phyloP scores from a whole-genome alignment of 2,113 vertebrate species.

The Crotalus horridus region DNA sequence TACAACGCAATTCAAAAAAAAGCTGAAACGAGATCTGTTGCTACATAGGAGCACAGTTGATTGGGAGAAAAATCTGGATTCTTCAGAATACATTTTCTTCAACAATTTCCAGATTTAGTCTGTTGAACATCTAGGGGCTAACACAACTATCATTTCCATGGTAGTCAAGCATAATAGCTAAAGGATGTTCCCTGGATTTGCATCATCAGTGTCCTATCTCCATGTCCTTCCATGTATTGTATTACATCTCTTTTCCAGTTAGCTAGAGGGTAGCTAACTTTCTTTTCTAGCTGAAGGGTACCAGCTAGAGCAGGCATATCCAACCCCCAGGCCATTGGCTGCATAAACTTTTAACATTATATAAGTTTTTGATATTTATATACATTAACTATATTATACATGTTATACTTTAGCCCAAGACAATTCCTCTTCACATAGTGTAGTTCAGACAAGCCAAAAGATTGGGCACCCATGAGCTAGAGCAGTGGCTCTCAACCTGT shows the following conservation, averaged over 20 bases:
- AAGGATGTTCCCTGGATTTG: neutral
- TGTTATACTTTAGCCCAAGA: too few relatives aligned
- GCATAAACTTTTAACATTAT: too few relatives aligned
- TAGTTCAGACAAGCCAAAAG: too few relatives aligned
- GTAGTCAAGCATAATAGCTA: accelerated
- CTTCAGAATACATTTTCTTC: neutral
- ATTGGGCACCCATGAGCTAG: neutral
- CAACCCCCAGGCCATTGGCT: too few relatives aligned
- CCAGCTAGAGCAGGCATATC: neutral
- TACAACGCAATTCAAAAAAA: neutral
- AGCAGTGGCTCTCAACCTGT: too few relatives aligned
- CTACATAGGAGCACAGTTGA: neutral
- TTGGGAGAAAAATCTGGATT: neutral
- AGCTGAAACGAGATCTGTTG: neutral
- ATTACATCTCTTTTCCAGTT: neutral
- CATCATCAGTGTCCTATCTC: slow-evolving; percentile 2
- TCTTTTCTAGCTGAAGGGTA: neutral
- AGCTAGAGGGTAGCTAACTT: neutral
- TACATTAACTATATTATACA: too few relatives aligned
- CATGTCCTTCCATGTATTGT: neutral
- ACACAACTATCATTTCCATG: neutral
- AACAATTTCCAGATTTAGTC: neutral
- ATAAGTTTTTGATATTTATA: too few relatives aligned
- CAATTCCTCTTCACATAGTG: too few relatives aligned
- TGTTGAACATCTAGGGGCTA: neutral